phyloP scores from a whole-genome alignment of 1,140 invertebrate species.

The Dreissena rostriformis region DNA sequence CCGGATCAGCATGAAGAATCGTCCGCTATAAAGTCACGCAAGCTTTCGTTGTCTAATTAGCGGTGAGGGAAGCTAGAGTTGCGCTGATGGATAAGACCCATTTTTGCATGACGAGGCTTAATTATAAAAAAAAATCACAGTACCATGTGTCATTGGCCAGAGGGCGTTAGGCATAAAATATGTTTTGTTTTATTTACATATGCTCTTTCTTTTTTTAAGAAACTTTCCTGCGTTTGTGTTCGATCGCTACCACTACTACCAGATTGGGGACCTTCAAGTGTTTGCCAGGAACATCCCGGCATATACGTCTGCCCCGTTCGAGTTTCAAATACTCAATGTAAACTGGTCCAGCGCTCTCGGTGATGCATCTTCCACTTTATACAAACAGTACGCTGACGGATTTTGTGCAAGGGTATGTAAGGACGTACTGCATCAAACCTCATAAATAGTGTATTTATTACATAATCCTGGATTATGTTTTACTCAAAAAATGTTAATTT shows the following conservation, averaged over 20 bases:
- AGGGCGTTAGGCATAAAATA: too few relatives aligned
- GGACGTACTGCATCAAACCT: neutral
- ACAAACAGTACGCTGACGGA: constrained; percentile 3
- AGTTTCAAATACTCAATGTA: constrained; percentile 17
- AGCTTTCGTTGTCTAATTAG: too few relatives aligned
- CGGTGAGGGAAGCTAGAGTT: too few relatives aligned
- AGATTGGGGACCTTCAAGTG: constrained; percentile 7
- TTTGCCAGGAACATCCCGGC: neutral
- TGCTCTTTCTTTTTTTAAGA: constrained; percentile 2
- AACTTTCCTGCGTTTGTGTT: constrained; percentile 4
- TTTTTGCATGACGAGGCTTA: too few relatives aligned
- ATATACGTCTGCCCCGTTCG: constrained; percentile 2
- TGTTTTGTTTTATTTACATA: too few relatives aligned
- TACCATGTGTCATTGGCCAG: too few relatives aligned
- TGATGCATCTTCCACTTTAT: constrained; percentile 10
- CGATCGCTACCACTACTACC: constrained; percentile 2
- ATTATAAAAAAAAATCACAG: too few relatives aligned
- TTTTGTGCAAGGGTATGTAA: constrained; percentile 37
- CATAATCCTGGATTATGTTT: too few relatives aligned
- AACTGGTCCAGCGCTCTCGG: neutral
- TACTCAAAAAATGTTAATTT: too few relatives aligned
- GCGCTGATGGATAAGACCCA: too few relatives aligned
- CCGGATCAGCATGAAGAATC: too few relatives aligned
- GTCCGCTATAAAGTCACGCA: too few relatives aligned
- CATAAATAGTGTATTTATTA: neutral